Base-by-base conservation (phyloP, 35 echinoderm and acorn worm genomes). In the Apostichopus californicus region DNA sequence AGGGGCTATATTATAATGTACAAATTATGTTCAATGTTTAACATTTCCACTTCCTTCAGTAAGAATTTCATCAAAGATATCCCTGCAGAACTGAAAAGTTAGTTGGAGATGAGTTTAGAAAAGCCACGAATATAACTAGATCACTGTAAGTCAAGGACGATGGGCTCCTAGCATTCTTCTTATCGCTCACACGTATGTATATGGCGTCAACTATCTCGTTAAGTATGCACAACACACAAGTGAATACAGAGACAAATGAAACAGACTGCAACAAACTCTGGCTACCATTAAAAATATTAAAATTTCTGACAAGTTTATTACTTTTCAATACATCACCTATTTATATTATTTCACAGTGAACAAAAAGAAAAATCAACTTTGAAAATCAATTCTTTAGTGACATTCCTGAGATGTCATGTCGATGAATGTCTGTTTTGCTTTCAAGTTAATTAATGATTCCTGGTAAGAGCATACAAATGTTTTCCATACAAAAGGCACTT, bases 401-500 rank as follows among this genome's bases (percentile, higher is more conserved):
- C 64, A 68, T 68, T 68, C 64, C 64, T 68, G 64, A 68, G 64
- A 68, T 68, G 64, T 17, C 64, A 68, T 13, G 3, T 68, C 17
- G 8, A 68, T 68, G 64, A 68, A 68, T 13, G 28, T 34, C 28
- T 34, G 28, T 34, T 34, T 17, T 68, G 64, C 11, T 68, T 9
- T 68, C 8, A 68, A 68, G 10, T 68, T 68, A 68, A 68, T 68
- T 17, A 4, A 10, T 68, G 64, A 17, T 13, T 68, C 64, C 10
- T 68, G 4, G 64, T 68, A 68, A 68, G 28, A 68, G 15, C 34
- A 83, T 83, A 83, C 80, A 83, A 83, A 83, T 83, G 55, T 83
- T 34, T 83, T 17, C n/a, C 18, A 83, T 83, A 17, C 80, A 54
- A 83, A 83, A 83, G 80, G 80, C 80, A 83, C 80, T 83, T 83